These are phyloP conservation scores for Pristis pectinata DNA, from an alignment of 2,797 vertebrate genomes.

Conservation along the genomic window DNA sequence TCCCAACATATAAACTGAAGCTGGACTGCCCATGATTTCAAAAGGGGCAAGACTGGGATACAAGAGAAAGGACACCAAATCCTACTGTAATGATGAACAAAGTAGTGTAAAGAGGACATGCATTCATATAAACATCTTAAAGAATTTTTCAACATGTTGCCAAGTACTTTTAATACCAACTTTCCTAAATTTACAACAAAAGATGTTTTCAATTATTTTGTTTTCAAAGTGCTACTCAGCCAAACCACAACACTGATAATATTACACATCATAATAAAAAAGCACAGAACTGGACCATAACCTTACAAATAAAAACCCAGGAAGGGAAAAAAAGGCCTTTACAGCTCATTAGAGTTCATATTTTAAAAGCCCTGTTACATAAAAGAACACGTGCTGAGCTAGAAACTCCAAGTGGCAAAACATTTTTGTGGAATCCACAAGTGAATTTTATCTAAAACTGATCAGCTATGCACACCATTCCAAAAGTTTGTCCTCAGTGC, in stretches of 20 bases:
- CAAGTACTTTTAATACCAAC: not conserved
- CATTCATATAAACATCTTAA: not conserved
- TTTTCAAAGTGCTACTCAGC: constrained; percentile 1
- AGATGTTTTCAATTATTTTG: constrained; percentile 22
- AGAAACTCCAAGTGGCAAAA: too few species aligned
- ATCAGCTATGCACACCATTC: too few species aligned
- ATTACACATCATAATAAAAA: not conserved
- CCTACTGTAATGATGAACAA: not conserved
- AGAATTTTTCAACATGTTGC: not conserved
- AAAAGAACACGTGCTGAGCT: not conserved
- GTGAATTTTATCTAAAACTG: too few species aligned
- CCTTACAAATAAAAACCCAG: not conserved
- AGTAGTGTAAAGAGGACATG: not conserved
- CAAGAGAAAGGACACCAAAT: not conserved
- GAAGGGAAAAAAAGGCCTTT: not conserved
- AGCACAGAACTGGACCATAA: not conserved
- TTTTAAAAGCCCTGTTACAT: not conserved
- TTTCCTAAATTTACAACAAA: not conserved
- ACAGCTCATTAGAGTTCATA: not conserved
- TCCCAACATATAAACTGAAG: not conserved
- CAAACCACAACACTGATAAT: not conserved
- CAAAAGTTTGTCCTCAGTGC: too few species aligned
- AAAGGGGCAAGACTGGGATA: not conserved
- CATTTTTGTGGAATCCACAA: too few species aligned
- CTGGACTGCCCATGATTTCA: too few species aligned